Evolutionary conservation across 2,797 vertebrate species (phyloP), one percentile per base, ranked within the genome.

Genomic region (Esox masquinongy): DNA sequence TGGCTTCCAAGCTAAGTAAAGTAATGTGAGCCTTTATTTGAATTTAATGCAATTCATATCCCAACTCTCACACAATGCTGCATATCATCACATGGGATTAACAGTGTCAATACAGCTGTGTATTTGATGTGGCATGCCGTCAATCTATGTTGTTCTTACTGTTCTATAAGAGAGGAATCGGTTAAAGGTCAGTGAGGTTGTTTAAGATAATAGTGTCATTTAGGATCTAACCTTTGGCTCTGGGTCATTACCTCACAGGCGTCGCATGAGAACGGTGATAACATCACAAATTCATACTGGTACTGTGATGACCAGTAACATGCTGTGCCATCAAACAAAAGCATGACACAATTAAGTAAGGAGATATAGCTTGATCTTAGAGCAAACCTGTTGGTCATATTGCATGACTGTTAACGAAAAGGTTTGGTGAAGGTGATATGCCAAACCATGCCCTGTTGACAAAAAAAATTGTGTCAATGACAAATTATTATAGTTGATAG

Each of bases 71-170:
- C 31, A 67, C 64, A 67, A 64, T 56, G 69, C 63, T 66, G 24
- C 56, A 24, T 24, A 69, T 17, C 26, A 50, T 76, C 34, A 61
- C 17, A 22, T 17, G 47, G 72, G 50, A 71, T 34, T 75, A 31
- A 68, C 29, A 61, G 76, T 47, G 75, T 81, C 84, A 85, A 84
- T 78, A 83, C 80, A 81, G 79, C 80, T 84, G 80, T 39, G 68
- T 79, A 72, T 78, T 80, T 77, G 50, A 77, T 68, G 66, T 79
- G 67, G 68, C 47, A 49, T 47, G 34, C 70, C 29, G 24, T 72
- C 69, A 26, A 61, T 63, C n/a, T 31, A 29, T 34, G 53, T 49
- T 17, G 34, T 73, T 64, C 22, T 50, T 61, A 72, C 64, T 17
- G 43, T 49, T 49, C 50, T 34, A 16, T 19, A 29, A 7, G 29